These are phyloP conservation scores for Cirrhinus molitorella DNA, from an alignment of 2,797 vertebrate genomes.

Conservation along the genomic window DNA sequence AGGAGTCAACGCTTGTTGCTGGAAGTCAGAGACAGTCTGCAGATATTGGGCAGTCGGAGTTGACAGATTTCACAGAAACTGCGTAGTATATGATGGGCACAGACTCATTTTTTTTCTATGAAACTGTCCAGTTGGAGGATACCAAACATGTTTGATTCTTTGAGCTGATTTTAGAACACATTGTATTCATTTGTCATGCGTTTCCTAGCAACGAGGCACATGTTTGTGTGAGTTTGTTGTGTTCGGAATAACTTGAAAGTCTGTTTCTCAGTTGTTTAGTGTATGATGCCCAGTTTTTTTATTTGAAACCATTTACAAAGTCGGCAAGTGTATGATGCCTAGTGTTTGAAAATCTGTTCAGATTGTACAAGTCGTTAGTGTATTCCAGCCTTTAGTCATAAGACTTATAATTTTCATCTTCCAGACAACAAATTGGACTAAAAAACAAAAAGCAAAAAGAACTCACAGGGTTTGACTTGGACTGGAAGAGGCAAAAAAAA, in stretches of 20 bases:
- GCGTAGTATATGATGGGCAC: background rate
- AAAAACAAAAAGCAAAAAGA: too few relatives aligned
- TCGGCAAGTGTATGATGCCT: background rate
- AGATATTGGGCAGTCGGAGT: background rate
- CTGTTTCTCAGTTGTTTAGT: background rate
- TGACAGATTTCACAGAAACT: background rate
- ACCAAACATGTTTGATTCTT: conserved; percentile 1
- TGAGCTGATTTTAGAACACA: conserved; percentile 1
- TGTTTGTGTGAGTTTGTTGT: background rate
- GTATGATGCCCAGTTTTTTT: background rate
- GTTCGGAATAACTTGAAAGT: background rate
- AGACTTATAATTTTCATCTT: background rate
- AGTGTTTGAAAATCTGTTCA: conserved; percentile 2
- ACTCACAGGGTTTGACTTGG: too few relatives aligned
- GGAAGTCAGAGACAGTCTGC: background rate
- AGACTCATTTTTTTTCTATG: background rate
- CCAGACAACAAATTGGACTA: background rate
- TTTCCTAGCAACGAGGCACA: background rate
- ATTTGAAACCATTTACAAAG: background rate
- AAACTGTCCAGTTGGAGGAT: background rate
- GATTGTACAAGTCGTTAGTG: background rate
- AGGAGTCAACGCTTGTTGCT: too few relatives aligned
- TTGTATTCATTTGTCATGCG: background rate
- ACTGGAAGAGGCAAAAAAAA: background rate
- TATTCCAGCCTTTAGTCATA: background rate